These are phyloP conservation scores for Eidolon helvum DNA, from an alignment of 2,113 vertebrate genomes.

Conservation along the genomic window DNA sequence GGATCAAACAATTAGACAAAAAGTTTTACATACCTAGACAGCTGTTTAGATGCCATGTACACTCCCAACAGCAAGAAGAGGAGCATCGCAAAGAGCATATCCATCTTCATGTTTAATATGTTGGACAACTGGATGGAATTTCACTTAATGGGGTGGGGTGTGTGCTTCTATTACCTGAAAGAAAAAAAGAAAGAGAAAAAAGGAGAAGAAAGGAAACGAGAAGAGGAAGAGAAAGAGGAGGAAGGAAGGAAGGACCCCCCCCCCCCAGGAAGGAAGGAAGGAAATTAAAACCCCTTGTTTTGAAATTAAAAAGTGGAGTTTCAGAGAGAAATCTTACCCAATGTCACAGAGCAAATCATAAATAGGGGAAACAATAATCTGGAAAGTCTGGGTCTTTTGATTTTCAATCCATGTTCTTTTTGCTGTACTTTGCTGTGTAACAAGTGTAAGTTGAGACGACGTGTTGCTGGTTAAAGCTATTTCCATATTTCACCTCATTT, in stretches of 20 bases:
- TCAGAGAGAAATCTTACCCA: background rate
- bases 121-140: background rate
- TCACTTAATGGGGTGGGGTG: background rate
- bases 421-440: background rate
- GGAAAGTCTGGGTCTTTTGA: background rate
- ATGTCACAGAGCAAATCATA: background rate
- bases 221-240: background rate
- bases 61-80: background rate
- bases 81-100: background rate
- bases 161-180: background rate
- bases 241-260: background rate
- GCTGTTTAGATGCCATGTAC: background rate
- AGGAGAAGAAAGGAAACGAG: background rate
- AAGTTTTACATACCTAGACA: too few relatives aligned
- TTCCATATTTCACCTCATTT: constrained; percentile 15
- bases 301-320: constrained; percentile 2
- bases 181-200: background rate
- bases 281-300: background rate
- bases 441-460: background rate
- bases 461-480: background rate
- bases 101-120: background rate
- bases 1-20: too few relatives aligned
- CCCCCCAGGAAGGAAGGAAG: background rate
- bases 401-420: background rate
- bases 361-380: background rate